Conservation (phyloP, 2,797 vertebrate species). For the Scolopax bukidnonensis region DNA sequence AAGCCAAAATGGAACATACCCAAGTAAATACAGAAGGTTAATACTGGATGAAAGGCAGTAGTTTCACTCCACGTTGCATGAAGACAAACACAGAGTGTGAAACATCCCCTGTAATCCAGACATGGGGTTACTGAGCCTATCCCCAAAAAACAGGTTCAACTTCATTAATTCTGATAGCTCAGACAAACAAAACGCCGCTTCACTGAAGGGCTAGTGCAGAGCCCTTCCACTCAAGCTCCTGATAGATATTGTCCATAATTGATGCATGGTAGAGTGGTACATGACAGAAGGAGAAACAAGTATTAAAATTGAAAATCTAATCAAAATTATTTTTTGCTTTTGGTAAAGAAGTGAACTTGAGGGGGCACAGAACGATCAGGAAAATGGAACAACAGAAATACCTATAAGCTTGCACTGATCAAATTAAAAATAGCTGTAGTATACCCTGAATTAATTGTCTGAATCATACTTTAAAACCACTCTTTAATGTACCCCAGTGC, state of each 20-base stretch:
- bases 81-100: background rate
- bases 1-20: background rate
- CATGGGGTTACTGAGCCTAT: background rate
- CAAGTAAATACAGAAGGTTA: background rate
- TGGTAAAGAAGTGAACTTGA: background rate
- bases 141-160: background rate
- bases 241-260: background rate
- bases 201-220: background rate
- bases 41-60: background rate
- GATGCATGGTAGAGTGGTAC: background rate
- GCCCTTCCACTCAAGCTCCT: background rate
- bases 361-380: background rate
- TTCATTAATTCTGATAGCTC: background rate
- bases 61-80: background rate
- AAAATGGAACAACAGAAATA: background rate
- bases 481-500: background rate
- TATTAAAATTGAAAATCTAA: background rate
- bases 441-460: slow-evolving; percentile 15
- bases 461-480: slow-evolving; percentile 1
- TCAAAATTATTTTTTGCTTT: background rate
- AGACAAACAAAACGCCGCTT: background rate
- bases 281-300: background rate
- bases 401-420: background rate
- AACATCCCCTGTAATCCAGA: background rate
- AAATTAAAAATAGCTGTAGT: background rate